Base-by-base conservation (phyloP, 2,113 vertebrate species). In the Lophotis ruficrista region DNA sequence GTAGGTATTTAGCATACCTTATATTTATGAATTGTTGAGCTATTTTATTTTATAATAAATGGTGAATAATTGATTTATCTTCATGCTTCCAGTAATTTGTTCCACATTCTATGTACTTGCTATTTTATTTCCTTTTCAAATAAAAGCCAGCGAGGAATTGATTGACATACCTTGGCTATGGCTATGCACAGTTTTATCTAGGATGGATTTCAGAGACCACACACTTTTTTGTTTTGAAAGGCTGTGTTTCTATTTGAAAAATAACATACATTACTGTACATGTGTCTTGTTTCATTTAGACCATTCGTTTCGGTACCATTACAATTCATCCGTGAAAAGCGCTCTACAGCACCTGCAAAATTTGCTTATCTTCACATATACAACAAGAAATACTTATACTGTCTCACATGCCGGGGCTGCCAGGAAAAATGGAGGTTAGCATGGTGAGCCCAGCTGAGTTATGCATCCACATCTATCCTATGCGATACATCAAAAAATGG, bases 11-110 rank as follows among this genome's bases (percentile, higher is more conserved):
- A 76, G 4, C 21, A 33, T 84, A 60, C 27, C 28, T 84, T 68
- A 15, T 33, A 75, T 78, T 86, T 94, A 75, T 68, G 37, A 90
- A 75, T 51, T 85, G 11, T 38, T 75, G 43, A 79, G 15, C 6
- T 57, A n/a, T 89, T 91, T 65, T 64, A 23, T 90, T 85, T 91
- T 83, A 25, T 72, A 89, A 94, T 75, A 91, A 88, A 79, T 53
- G 30, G 21, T 78, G 58, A 93, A 81, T 58, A 94, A 88, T 35
- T 91, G 37, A 65, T 78, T 69, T 89, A 56, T 62, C 31, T 72
- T 41, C 57, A 58, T 71, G 27, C 27, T 93, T 86, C n/a, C 61
- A 93, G 60, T 35, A 90, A 93, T 90, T 86, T 91, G 35, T 86
- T 91, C 57, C 68, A 72, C n/a, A 64, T 54, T 89, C 60, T 70